A percentile compares a stretch with the other conserved stretches of the same genome.
phyloP scores from a whole-genome alignment of 2,113 vertebrate genomes.

The Microcebus jonahi region DNA sequence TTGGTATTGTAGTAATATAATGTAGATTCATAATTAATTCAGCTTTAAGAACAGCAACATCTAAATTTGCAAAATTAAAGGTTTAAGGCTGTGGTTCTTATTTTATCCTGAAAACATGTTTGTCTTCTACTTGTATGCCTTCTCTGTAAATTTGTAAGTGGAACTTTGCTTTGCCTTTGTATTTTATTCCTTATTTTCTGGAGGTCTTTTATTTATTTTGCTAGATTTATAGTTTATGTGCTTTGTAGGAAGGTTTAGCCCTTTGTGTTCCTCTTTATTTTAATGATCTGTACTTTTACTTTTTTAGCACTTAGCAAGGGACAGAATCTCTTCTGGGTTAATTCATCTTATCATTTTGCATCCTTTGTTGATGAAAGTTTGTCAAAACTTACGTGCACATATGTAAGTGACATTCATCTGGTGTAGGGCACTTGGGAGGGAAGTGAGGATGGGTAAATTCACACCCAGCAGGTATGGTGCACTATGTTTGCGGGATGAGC shows the following conservation, averaged over 20 bases:
- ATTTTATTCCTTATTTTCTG: constrained; percentile 31
- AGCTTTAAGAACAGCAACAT: background rate
- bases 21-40: background rate
- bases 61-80: background rate
- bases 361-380: background rate
- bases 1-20: constrained; percentile 6
- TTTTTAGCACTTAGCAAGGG: background rate
- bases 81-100: background rate
- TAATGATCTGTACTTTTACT: background rate
- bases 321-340: background rate
- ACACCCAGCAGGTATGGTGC: too few species aligned
- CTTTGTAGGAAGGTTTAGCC: background rate
- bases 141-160: background rate
- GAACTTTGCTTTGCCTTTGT: constrained; percentile 1
- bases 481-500: too few species aligned
- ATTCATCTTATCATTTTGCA: background rate
- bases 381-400: too few species aligned
- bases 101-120: background rate
- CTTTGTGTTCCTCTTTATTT: background rate
- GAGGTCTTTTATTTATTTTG: background rate
- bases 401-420: too few species aligned
- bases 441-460: too few species aligned
- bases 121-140: background rate
- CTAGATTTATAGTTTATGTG: background rate
- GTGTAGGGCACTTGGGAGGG: too few species aligned